Evolutionary conservation across 1,140 invertebrate species (phyloP), one percentile per base, ranked within the genome.

Genomic region (Nomia melanderi): DNA sequence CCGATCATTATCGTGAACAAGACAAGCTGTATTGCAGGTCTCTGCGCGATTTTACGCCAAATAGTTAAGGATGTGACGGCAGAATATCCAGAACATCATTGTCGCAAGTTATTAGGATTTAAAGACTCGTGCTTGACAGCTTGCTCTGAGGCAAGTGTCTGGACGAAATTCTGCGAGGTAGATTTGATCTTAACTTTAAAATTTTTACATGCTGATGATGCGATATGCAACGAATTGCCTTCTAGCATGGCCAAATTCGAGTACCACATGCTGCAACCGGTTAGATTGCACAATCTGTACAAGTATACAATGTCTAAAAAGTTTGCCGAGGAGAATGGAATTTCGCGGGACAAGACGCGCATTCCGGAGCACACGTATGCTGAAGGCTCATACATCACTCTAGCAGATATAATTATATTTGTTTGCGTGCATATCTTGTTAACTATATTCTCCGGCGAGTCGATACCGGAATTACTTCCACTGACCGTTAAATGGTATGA

Each of bases 151-250:
- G 93, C 95, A 1, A 98, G 97, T 9, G 93, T 96, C 33, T 98
- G 97, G 97, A 98, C 97, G 0, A 96, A 96, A 85, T 98, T 98
- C 88, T 98, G 97, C 93, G 98, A 99, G 93, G 93, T 97, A 25
- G 96, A 98, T 88, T 91, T 97, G 20, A 92, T 95, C 41, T 88
- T 91, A 27, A 93, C 93, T 12, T 87, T 95, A 0, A 93, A 93
- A 89, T 63, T 44, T 87, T 67, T 84, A 78, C 60, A 76, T 53
- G 12, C 77, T 2, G 41, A 66, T 8, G 14, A 76, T 31, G 27
- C 60, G 20, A 57, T 78, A 1, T 62, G 87, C 53, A 71, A 70
- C 0, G 85, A 88, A 60, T 87, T 96, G 33, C 96, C 96, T 0
- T 77, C 87, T 41, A 94, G 95, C 81, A 86, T 98, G 23, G 92